These are phyloP conservation scores for Drosophila truncata DNA, from an alignment of 1,140 invertebrate species.

Conservation along the genomic window DNA sequence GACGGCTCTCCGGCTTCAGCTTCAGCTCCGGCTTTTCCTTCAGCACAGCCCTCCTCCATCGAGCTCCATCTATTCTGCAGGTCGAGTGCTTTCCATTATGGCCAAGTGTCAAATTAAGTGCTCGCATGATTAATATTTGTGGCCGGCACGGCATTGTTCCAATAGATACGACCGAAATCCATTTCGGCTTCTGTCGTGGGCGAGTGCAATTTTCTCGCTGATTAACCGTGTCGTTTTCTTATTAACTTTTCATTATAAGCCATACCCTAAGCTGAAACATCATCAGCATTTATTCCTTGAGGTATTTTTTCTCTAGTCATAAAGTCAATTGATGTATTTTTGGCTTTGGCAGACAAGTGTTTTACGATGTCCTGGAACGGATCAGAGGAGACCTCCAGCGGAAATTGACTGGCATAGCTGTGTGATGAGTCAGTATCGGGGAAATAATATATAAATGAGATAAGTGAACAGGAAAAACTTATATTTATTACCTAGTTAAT, in stretches of 20 bases:
- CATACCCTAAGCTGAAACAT: not conserved
- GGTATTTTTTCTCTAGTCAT: constrained; percentile 48
- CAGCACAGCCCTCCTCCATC: not conserved
- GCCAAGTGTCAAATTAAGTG: constrained; percentile 83
- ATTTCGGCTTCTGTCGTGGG: constrained; percentile 41
- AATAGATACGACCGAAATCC: constrained; percentile 29
- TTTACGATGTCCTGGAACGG: constrained; percentile 48
- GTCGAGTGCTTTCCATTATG: constrained; percentile 73
- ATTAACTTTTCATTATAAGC: constrained; percentile 77
- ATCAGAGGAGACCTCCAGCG: constrained; percentile 17
- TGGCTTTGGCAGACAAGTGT: constrained; percentile 15
- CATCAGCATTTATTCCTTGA: constrained; percentile 29
- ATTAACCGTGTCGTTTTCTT: constrained; percentile 78
- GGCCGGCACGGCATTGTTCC: constrained; percentile 49
- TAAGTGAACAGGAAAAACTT: not conserved
- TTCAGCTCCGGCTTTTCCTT: not conserved
- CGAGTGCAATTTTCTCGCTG: constrained; percentile 70
- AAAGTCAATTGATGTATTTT: constrained; percentile 67
- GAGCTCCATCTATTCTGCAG: not conserved
- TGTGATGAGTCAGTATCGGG: constrained; percentile 22
- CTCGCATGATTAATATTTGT: constrained; percentile 80
- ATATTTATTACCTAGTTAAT: not conserved
- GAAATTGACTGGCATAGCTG: constrained; percentile 35
- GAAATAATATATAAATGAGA: not conserved
- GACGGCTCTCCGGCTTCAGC: constrained; percentile 45